Conservation (phyloP, 2,888 invertebrate species). For the Oligia strigilis region DNA sequence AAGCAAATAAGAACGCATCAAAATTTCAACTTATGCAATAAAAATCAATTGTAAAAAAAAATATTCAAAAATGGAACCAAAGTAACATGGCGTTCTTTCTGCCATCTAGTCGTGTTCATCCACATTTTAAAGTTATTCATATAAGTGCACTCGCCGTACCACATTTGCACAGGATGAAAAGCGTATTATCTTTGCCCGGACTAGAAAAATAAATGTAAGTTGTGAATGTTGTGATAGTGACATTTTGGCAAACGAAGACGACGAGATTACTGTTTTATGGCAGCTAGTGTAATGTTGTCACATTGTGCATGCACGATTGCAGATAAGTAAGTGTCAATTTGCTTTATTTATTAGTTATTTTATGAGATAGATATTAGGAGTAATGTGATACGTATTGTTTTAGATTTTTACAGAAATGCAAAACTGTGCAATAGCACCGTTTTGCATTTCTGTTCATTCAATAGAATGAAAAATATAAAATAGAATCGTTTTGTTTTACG, state of each 20-base stretch:
- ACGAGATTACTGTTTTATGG: background rate
- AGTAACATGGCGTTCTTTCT: constrained; percentile 19
- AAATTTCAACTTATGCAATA: background rate
- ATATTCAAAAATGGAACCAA: constrained; percentile 37
- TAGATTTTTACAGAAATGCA: background rate
- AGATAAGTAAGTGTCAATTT: constrained; percentile 1
- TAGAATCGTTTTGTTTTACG: background rate
- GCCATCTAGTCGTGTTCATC: constrained; percentile 10
- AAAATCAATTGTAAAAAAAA: background rate
- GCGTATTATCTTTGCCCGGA: constrained; percentile 40
- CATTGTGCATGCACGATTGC: background rate
- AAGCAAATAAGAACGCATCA: background rate
- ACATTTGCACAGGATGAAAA: constrained; percentile 51
- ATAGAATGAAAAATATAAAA: background rate
- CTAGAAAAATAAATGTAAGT: constrained; percentile 43
- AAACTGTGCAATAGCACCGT: background rate
- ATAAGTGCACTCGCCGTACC: constrained; percentile 50
- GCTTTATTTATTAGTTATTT: background rate
- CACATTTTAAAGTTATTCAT: constrained; percentile 47
- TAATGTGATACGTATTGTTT: background rate
- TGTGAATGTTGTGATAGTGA: constrained; percentile 19
- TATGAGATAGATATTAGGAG: background rate
- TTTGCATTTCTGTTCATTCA: no score
- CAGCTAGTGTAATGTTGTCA: background rate
- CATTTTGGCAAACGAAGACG: constrained; percentile 34